Evolutionary conservation across 2,797 vertebrate species (phyloP), one percentile per base, ranked within the genome.

Genomic region (Tiaroga cobitis): DNA sequence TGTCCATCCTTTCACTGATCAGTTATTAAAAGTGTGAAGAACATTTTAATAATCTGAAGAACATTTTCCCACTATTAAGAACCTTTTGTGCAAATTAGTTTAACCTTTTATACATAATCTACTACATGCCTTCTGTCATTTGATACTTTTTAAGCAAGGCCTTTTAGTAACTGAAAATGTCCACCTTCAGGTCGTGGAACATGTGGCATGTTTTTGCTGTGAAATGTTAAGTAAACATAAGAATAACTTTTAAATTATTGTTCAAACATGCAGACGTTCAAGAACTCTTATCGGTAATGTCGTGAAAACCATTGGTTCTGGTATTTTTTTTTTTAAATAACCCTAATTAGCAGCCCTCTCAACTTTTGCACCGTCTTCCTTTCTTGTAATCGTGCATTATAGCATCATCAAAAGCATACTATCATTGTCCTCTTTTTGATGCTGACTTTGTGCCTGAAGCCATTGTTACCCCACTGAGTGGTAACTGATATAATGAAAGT

Each of bases 371-470:
- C 26, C 26, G n/a, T 69, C 39, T 68, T 59, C 59, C 63, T 70
- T 21, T 80, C 51, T 61, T 74, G 77, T 79, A 39, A 61, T 81
- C 19, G 56, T 80, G 74, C 54, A 76, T 72, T 26, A 82, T 46
- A 84, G 21, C 88, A 19, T 85, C 73, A 89, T 86, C 81, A 67
- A 82, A 82, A 54, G 54, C 84, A 76, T 69, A 76, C 85, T 80
- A 80, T 89, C 77, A 68, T 85, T 81, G 90, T 89, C 82, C 80
- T 67, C 77, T 80, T 79, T 90, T 88, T 86, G 79, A 91, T 88
- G 89, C 90, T 43, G 59, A 81, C 79, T 72, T 78, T 82, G 34
- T 84, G 82, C 61, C 82, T 16, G 37, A 49, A 67, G 79, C 79
- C 63, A 51, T 65, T 8, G 70, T 80, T 78, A 49, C 70, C 80